Evolutionary conservation across 2,113 vertebrate genomes (phyloP).

Genomic region (Hucho hucho): DNA sequence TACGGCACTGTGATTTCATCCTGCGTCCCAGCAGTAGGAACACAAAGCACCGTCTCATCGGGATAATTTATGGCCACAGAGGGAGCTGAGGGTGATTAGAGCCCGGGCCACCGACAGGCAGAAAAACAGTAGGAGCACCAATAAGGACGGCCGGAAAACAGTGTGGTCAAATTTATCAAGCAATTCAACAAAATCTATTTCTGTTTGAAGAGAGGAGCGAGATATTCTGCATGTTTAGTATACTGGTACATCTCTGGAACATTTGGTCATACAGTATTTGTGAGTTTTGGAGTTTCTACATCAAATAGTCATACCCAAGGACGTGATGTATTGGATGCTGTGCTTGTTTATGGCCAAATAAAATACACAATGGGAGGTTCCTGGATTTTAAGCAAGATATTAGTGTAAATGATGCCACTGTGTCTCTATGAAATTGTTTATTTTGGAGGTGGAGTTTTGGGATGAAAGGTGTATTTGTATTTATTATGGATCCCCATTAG

Average conservation of each 20-base stretch:
- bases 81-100: constrained; percentile 95
- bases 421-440: constrained; percentile 62
- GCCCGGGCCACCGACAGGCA: constrained; percentile 97
- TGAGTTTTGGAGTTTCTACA: constrained; percentile 97
- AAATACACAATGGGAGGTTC: constrained; percentile 96
- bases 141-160: constrained; percentile 93
- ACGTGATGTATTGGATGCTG: constrained; percentile 89
- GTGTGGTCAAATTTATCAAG: constrained; percentile 96
- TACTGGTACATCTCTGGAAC: constrained; percentile 86
- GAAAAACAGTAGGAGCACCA: constrained; percentile 98
- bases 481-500: no score
- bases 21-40: constrained; percentile 85
- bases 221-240: constrained; percentile 94
- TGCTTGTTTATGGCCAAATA: constrained; percentile 86
- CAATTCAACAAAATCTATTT: constrained; percentile 94
- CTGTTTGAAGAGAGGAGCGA: constrained; percentile 90
- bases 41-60: constrained; percentile 95
- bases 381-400: constrained; percentile 91
- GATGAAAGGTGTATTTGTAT: constrained; percentile 46
- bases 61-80: constrained; percentile 96
- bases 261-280: constrained; percentile 89
- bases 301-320: constrained; percentile 92
- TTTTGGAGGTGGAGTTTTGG: constrained; percentile 59
- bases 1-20: constrained; percentile 84
- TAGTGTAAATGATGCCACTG: constrained; percentile 91